Conservation (phyloP, 2,113 vertebrate genomes). For the Myotis brandtii region DNA sequence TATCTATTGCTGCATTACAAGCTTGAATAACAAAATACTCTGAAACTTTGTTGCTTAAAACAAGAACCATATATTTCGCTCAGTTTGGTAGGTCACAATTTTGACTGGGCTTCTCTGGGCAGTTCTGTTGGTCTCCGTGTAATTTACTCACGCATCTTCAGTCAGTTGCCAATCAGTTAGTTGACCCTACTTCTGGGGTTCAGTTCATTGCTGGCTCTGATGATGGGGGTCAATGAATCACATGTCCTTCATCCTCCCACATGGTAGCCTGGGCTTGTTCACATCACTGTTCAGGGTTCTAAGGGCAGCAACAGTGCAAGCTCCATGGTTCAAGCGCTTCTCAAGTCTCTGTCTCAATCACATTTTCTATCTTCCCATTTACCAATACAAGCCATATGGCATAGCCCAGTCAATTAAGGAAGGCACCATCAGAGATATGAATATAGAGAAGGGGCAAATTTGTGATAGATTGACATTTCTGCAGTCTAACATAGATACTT, state of each 20-base stretch:
- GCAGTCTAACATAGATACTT: neutral
- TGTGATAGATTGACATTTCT: neutral
- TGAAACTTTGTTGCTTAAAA: constrained; percentile 29
- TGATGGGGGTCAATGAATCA: neutral
- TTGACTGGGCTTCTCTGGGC: neutral
- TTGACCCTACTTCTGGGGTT: neutral
- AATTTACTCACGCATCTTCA: neutral
- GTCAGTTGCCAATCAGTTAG: neutral
- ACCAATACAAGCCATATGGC: neutral
- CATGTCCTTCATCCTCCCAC: neutral
- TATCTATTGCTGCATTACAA: neutral
- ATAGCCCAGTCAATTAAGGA: neutral
- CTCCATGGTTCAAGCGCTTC: neutral
- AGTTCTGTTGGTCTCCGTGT: neutral
- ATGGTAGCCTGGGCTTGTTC: neutral
- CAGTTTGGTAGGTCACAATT: neutral
- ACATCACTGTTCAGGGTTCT: neutral
- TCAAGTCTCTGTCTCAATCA: neutral
- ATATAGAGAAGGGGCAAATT: neutral
- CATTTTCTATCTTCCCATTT: constrained; percentile 36
- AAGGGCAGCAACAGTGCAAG: neutral
- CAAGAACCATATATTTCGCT: constrained; percentile 16
- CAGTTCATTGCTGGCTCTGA: neutral
- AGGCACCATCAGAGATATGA: neutral
- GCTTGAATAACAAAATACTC: constrained; percentile 16